Evolutionary conservation across 1,140 invertebrate genomes (phyloP).

Genomic region (Portunus trituberculatus): DNA sequence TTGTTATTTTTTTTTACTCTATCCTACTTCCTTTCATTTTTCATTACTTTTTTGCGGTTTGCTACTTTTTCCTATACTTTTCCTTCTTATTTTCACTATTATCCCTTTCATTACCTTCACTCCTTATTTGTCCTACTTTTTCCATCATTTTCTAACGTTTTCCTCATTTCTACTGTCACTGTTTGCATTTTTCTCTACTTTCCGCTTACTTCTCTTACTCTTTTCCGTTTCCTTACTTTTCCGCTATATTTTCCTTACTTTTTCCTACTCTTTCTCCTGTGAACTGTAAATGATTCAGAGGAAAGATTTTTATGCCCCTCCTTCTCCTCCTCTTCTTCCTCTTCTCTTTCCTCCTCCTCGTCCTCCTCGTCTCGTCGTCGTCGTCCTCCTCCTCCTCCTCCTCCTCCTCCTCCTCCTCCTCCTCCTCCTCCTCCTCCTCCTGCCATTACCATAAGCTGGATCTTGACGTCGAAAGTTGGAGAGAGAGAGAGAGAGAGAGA

Average conservation of each 20-base stretch:
- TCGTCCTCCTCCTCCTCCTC: not conserved
- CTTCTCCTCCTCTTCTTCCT: not conserved
- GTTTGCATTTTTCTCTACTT: too few species aligned
- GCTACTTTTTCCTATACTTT: too few species aligned
- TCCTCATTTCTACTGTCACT: too few species aligned
- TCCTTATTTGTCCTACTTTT: too few species aligned
- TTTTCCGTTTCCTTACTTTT: not conserved
- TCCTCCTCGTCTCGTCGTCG: not conserved
- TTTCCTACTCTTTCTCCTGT: not conserved
- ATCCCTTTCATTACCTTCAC: too few species aligned
- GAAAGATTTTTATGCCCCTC: not conserved
- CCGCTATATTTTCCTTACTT: not conserved
- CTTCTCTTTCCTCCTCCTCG: not conserved
- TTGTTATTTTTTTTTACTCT: too few species aligned
- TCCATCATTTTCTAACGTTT: too few species aligned
- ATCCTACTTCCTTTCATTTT: too few species aligned
- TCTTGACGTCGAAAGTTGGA: not conserved
- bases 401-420: not conserved
- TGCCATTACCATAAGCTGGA: constrained; percentile 1
- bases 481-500: not conserved
- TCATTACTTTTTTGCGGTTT: too few species aligned
- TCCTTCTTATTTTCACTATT: too few species aligned
- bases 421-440: not conserved
- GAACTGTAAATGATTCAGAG: too few species aligned
- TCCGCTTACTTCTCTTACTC: not conserved